These are phyloP conservation scores for Dendrophyllia cribrosa DNA, from an alignment of 64 coral and sea anemone species.

Conservation along the genomic window DNA sequence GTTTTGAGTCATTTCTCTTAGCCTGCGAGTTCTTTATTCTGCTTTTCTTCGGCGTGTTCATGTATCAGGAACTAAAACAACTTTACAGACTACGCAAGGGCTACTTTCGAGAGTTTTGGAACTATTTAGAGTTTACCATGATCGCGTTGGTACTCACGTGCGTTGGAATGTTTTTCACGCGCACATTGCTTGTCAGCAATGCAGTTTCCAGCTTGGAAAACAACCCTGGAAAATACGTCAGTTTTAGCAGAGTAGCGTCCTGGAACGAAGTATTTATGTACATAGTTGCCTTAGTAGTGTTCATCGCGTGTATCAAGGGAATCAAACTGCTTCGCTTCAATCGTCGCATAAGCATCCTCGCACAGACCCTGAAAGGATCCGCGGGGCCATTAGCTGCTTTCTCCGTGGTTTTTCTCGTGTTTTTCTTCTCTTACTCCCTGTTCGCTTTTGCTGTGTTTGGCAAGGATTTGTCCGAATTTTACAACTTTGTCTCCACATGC, in stretches of 20 bases:
- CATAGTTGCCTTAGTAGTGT: slow-evolving; percentile 79
- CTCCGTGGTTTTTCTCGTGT: slow-evolving; percentile 82
- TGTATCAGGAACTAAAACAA: slow-evolving; percentile 87
- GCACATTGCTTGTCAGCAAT: slow-evolving; percentile 61
- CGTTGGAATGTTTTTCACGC: slow-evolving; percentile 86
- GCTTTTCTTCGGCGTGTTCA: slow-evolving; percentile 85
- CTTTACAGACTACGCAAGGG: slow-evolving; percentile 76
- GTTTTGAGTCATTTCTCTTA: slow-evolving; percentile 72
- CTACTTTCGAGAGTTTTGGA: slow-evolving; percentile 95
- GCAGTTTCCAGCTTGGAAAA: slow-evolving; percentile 62
- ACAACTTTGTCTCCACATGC: slow-evolving; percentile 84
- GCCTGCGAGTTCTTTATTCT: slow-evolving; percentile 86
- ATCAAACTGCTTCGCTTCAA: slow-evolving; percentile 92
- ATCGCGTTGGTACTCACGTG: slow-evolving; percentile 76
- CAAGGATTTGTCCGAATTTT: slow-evolving; percentile 67
- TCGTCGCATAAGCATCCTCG: slow-evolving; percentile 66
- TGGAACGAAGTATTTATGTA: slow-evolving; percentile 92
- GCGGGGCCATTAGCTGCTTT: slow-evolving; percentile 87
- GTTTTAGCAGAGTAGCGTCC: slow-evolving; percentile 79
- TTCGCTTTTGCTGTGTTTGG: slow-evolving; percentile 93
- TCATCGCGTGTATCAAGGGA: slow-evolving; percentile 81
- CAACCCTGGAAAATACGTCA: slow-evolving; percentile 75
- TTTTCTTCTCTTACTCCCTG: slow-evolving; percentile 84
- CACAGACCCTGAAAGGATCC: slow-evolving; percentile 77
- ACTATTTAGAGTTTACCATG: slow-evolving; percentile 81